phyloP scores from a whole-genome alignment of 2,113 vertebrate genomes.

The Halcyon malimbica region DNA sequence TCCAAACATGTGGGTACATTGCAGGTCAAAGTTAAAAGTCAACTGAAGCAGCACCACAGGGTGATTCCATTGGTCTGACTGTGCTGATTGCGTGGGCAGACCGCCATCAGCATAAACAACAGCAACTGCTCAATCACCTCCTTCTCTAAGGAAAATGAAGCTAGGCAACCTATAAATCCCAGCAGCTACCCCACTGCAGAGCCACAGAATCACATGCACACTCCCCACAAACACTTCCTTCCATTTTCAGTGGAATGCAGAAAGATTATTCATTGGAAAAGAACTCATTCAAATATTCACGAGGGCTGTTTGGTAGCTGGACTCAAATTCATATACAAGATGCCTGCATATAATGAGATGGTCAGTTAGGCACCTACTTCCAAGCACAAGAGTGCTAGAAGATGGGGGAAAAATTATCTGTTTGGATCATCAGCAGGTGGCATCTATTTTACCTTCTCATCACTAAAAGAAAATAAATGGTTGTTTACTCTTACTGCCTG shows the following conservation, averaged over 20 bases:
- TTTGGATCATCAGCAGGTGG: neutral
- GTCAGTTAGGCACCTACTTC: neutral
- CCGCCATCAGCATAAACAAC: neutral
- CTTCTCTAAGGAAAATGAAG: neutral
- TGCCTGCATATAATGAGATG: neutral
- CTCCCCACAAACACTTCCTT: neutral
- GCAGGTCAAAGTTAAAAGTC: neutral
- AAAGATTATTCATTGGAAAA: neutral
- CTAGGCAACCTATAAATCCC: neutral
- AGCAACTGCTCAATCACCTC: conserved; percentile 12
- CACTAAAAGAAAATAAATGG: neutral
- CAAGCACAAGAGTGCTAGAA: neutral
- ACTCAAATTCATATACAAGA: neutral
- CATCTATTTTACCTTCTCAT: neutral
- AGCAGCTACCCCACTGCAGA: neutral
- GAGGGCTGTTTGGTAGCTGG: neutral
- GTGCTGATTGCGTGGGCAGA: neutral
- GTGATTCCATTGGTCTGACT: neutral
- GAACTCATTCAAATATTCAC: neutral
- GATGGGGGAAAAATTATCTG: neutral
- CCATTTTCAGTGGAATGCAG: neutral
- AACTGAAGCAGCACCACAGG: neutral
- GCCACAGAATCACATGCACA: neutral
- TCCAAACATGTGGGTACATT: rapidly evolving
- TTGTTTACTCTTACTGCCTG: neutral